These are phyloP conservation scores for Dicranocentrus wangi DNA, from an alignment of 2,888 invertebrate genomes.

Conservation along the genomic window DNA sequence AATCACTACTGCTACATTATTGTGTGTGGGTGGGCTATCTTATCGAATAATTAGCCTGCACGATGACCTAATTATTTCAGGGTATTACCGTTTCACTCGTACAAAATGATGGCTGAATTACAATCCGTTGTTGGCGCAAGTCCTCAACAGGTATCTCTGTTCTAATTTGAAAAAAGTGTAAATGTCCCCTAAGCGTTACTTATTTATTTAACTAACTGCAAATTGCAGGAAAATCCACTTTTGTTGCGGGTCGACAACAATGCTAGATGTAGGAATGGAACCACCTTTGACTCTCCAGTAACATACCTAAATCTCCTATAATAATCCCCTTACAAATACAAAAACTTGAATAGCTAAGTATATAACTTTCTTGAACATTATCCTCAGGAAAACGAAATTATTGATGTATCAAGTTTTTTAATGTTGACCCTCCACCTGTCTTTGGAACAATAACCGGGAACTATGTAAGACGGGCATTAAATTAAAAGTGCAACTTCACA, in stretches of 20 bases:
- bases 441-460: no score
- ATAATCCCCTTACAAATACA: background rate
- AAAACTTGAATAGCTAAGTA: background rate
- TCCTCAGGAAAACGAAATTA: conserved; percentile 13
- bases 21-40: no score
- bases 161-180: background rate
- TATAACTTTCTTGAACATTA: background rate
- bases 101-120: conserved; percentile 93
- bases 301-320: conserved; percentile 73
- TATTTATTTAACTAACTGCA: background rate
- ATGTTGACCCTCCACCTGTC: background rate
- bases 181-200: background rate
- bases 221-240: conserved; percentile 84
- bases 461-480: no score
- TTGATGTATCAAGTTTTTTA: background rate
- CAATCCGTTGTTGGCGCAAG: conserved; percentile 83
- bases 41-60: no score
- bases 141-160: conserved; percentile 77
- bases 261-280: conserved; percentile 94
- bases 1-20: no score
- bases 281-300: conserved; percentile 94
- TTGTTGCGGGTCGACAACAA: conserved; percentile 93
- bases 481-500: no score
- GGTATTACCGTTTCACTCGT: conserved; percentile 87
- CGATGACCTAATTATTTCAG: no score